Base-by-base conservation (phyloP, 2,113 vertebrate species). In the Pristiophorus japonicus region DNA sequence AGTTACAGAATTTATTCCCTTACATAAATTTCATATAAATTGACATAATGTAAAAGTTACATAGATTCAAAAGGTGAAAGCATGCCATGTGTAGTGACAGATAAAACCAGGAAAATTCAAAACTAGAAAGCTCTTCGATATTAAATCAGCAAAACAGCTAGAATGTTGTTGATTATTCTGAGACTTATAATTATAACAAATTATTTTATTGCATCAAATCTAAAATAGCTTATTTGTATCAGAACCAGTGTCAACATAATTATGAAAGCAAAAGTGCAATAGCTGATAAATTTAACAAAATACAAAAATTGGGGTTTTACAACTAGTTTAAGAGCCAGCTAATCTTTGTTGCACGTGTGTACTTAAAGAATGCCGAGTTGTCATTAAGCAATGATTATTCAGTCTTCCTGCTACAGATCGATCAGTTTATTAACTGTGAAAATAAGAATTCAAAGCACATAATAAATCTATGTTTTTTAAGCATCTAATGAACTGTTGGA, bases 201-300 rank as follows among this genome's bases (percentile, higher is more conserved):
- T 90, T 34, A 90, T 90, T 62, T 59, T 90, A n/a, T 62, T 90
- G 14, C 12, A 55, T 12, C 4, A 10, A 24, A 47, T 65, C 59
- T 22, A 65, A 92, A 92, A 65, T 92, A 92, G 88, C 88, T 92
- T 92, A 92, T 92, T 92, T 92, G 18, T 38, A 63, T 62, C n/a
- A 63, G 4, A 92, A 38, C 38, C 88, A 38, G 88, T 92, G 59
- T 92, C n/a, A 18, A 18, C n/a, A 22, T 20, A 91, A 63, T 92
- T 92, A 63, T 92, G 62, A 63, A 7, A 38, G 1, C n/a, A 22
- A 55, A 92, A 92, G n/a, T 65, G 38, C 78, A 81, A n/a, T 45
- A 4, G 30, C 38, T 81, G 88, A 92, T 38, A 92, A 65, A 42
- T 20, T 20, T 20, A 34, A 73, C 70, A 87, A 87, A 62, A 59